Conservation (phyloP, 2,113 vertebrate species). For the Odocoileus virginianus region DNA sequence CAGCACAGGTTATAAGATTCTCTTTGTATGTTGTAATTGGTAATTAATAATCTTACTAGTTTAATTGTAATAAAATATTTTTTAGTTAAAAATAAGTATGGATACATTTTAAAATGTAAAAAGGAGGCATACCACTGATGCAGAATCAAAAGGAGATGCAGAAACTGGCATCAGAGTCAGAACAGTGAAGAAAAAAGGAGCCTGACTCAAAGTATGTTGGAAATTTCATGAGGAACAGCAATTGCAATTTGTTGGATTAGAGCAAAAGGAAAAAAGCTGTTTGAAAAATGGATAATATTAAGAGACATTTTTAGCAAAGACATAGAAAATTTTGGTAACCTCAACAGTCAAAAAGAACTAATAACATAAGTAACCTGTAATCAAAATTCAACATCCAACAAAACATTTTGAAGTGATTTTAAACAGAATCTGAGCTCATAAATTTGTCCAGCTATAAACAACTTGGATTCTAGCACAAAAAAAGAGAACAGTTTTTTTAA, state of each 20-base stretch:
- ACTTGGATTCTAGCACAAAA: not conserved
- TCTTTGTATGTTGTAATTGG: not conserved
- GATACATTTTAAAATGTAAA: not conserved
- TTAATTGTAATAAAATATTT: not conserved
- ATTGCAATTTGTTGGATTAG: not conserved
- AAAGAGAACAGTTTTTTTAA: not conserved
- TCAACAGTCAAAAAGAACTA: not conserved
- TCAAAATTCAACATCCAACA: not conserved
- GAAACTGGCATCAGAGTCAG: not conserved
- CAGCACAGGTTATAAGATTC: not conserved
- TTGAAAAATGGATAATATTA: not conserved
- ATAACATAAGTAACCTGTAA: not conserved
- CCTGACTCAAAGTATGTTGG: not conserved
- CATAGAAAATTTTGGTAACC: not conserved
- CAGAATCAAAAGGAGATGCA: not conserved
- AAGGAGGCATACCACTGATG: not conserved
- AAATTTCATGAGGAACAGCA: not conserved
- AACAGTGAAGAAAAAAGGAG: not conserved
- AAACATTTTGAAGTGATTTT: not conserved
- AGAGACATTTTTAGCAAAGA: not conserved
- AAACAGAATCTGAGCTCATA: not conserved
- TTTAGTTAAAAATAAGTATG: not conserved
- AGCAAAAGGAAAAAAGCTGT: not conserved
- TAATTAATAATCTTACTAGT: not conserved
- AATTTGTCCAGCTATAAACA: not conserved